Conservation (phyloP, 2,113 vertebrate genomes). For the Psittacara wagleri region DNA sequence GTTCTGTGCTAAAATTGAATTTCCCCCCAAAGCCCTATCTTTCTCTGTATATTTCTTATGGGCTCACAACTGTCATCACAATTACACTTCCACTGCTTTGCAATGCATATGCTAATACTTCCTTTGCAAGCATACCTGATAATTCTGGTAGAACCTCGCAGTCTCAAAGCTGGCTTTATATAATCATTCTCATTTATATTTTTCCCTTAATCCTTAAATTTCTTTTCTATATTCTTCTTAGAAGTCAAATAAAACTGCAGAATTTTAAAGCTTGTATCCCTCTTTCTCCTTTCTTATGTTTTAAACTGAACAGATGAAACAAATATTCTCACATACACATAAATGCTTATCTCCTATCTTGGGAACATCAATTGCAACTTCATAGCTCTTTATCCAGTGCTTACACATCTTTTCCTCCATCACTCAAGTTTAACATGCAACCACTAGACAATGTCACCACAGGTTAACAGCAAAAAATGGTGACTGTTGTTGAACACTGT, state of each 20-base stretch:
- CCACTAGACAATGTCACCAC: not conserved
- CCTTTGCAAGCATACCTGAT: conserved; percentile 34
- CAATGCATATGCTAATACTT: conserved; percentile 41
- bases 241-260: not conserved
- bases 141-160: not conserved
- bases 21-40: conserved; percentile 33
- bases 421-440: not conserved
- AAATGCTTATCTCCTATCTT: not conserved
- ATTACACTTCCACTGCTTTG: not conserved
- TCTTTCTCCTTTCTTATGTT: not conserved
- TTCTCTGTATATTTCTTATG: conserved; percentile 22
- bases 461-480: not conserved
- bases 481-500: not conserved
- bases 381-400: not conserved
- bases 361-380: not conserved
- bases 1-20: conserved; percentile 40
- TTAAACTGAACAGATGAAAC: not conserved
- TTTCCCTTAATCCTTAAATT: conserved; percentile 31
- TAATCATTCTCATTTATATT: conserved; percentile 49
- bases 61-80: conserved; percentile 42
- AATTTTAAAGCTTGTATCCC: not conserved
- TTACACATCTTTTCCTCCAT: not conserved
- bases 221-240: not conserved
- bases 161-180: conserved; percentile 22
- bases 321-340: not conserved